Conservation (phyloP, 1,140 invertebrate species). For the Brachionus calyciflorus region DNA sequence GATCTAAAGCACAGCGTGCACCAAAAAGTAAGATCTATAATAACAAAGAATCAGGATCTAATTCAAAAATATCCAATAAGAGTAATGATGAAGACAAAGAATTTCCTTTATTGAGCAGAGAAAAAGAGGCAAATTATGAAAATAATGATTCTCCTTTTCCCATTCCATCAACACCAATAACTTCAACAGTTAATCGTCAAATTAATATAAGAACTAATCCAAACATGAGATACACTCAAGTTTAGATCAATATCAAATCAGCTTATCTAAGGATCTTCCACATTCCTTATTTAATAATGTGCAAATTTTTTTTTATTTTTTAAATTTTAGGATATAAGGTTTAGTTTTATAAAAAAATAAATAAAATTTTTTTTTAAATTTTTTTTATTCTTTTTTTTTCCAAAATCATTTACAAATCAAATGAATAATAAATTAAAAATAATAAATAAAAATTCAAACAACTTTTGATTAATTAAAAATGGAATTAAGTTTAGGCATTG, state of each 20-base stretch:
- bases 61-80: not conserved
- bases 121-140: no score
- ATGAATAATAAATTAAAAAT: not conserved
- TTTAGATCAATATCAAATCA: not conserved
- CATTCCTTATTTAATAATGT: not conserved
- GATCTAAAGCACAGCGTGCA: not conserved
- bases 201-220: conserved; percentile 43
- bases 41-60: not conserved
- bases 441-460: conserved; percentile 30
- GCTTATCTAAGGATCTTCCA: not conserved
- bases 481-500: conserved; percentile 5
- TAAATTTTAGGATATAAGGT: not conserved
- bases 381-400: no score
- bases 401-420: no score
- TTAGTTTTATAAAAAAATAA: conserved; percentile 19
- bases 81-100: not conserved
- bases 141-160: no score
- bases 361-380: no score
- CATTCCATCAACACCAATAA: conserved; percentile 21
- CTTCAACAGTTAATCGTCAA: not conserved
- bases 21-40: conserved; percentile 38
- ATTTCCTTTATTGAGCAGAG: conserved; percentile 3
- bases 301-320: conserved; percentile 19
- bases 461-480: conserved; percentile 10
- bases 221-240: conserved; percentile 40